Evolutionary conservation across 2,888 invertebrate genomes (phyloP).

Genomic region (Melanophora roralis): DNA sequence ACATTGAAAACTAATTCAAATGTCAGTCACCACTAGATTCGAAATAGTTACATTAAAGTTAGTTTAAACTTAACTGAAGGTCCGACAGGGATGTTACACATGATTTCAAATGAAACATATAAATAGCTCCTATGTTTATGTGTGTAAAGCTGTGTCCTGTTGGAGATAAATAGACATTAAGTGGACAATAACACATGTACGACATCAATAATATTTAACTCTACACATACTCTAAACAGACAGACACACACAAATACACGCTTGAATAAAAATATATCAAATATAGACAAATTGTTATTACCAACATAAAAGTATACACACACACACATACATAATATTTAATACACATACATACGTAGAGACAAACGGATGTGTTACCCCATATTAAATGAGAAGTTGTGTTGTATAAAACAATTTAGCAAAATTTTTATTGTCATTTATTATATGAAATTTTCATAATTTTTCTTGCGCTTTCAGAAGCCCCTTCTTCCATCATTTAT

Average conservation of each 20-base stretch:
- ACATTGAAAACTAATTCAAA: too few relatives aligned
- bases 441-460: slow-evolving; percentile 33
- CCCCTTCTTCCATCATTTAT: neutral
- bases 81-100: slow-evolving; percentile 7
- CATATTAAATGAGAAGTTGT: neutral
- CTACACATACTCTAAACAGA: slow-evolving; percentile 12
- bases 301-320: slow-evolving; percentile 12
- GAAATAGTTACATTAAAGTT: too few relatives aligned
- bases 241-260: neutral
- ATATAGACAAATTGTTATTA: slow-evolving; percentile 31
- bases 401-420: slow-evolving; percentile 56
- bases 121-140: neutral
- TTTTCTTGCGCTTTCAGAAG: neutral
- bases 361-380: neutral
- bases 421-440: slow-evolving; percentile 56
- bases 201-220: slow-evolving; percentile 57
- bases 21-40: too few relatives aligned
- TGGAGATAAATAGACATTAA: slow-evolving; percentile 50
- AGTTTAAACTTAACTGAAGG: too few relatives aligned
- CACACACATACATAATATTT: neutral
- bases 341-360: neutral
- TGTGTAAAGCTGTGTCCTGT: neutral
- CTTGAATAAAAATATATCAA: neutral
- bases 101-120: neutral
- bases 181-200: slow-evolving; percentile 60